Evolutionary conservation across 2,113 vertebrate species (phyloP), one percentile per base, ranked within the genome.

Genomic region (Zosterops pallidus): DNA sequence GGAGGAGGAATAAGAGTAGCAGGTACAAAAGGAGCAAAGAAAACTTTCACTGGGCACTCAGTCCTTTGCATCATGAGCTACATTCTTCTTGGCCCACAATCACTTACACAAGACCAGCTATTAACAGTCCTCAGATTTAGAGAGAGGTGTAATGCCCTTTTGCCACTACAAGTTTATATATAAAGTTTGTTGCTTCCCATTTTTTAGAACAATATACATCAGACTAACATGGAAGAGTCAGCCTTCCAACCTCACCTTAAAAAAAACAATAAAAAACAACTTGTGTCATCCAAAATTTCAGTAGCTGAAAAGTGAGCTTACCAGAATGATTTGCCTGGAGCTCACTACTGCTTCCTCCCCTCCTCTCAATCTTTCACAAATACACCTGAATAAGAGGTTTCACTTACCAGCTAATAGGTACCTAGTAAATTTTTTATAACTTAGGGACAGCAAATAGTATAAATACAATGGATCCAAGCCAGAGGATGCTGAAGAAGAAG

Each of bases 401-500:
- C 2, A 4, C 8, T 85, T 83, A 70, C 15, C 77, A 78, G 25
- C 41, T 91, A 86, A 90, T 57, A 93, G 46, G 39, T 55, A 87
- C n/a, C 80, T 63, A 65, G 86, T 70, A 75, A 82, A 37, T 77
- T 94, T 93, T 92, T 92, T 57, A 92, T 63, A 35, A 91, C 71
- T 76, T 14, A 24, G 83, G 24, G 56, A 64, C 4, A 63, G n/a
- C 9, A 77, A 74, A 81, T 29, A 83, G 25, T 37, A 39, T 78
- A 92, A 83, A 95, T 24, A 82, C 31, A 82, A 56, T 52, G 59
- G 85, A 92, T 63, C 15, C 89, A 75, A 88, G 90, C 59, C 72
- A 95, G 50, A 92, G 19, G 50, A 92, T 67, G 50, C 67, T 72
- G 31, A 49, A 65, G 74, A 90, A 80, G 60, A 35, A 25, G 50